phyloP scores from a whole-genome alignment of 2,113 vertebrate genomes.

The Ochotona princeps region DNA sequence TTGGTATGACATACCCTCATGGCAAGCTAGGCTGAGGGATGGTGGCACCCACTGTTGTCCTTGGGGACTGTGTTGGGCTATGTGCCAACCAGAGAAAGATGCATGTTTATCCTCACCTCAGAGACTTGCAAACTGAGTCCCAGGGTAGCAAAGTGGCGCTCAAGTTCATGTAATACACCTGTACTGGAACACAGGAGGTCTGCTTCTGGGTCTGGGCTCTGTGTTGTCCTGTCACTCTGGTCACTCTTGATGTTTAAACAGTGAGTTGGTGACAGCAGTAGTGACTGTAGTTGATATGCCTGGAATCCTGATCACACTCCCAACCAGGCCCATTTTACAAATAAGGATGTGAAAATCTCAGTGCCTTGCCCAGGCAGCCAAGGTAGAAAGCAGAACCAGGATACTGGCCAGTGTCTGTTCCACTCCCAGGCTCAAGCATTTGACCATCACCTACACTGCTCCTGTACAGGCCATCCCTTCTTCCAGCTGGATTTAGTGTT shows the following conservation, averaged over 20 bases:
- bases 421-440: background rate
- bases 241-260: background rate
- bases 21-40: background rate
- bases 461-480: background rate
- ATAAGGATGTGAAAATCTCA: background rate
- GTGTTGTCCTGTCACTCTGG: background rate
- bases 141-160: background rate
- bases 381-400: background rate
- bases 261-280: too few relatives aligned
- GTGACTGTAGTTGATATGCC: background rate
- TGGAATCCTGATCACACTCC: background rate
- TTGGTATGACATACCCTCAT: conserved; percentile 23
- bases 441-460: background rate
- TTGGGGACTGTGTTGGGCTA: background rate
- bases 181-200: background rate
- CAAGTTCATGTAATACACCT: background rate
- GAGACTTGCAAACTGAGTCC: conserved; percentile 2
- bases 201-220: background rate
- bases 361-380: background rate
- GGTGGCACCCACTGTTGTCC: background rate
- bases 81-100: background rate
- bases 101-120: fast-evolving
- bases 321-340: background rate
- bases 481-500: background rate
- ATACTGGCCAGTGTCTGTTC: background rate